These are phyloP conservation scores for Tokudaia muenninki DNA, from an alignment of 2,797 vertebrate species.

Conservation along the genomic window DNA sequence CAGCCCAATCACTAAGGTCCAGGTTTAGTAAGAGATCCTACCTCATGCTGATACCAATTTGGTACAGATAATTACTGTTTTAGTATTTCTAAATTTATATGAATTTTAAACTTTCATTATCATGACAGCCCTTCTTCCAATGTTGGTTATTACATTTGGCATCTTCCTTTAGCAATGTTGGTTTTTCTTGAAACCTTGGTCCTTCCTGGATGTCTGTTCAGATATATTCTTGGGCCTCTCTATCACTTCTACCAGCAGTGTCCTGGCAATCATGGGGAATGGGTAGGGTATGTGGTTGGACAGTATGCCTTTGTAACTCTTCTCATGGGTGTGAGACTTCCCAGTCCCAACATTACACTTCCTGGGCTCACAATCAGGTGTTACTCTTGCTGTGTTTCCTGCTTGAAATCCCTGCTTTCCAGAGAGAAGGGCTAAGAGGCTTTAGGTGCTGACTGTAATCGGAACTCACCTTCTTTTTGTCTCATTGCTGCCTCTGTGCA, in stretches of 20 bases:
- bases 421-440: not conserved
- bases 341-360: not conserved
- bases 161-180: not conserved
- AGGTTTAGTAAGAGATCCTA: not conserved
- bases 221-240: not conserved
- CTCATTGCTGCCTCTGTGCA: not conserved
- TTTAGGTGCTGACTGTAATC: not conserved
- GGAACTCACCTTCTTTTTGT: not conserved
- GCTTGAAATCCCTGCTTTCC: slow-evolving; percentile 5
- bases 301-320: not conserved
- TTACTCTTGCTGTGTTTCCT: not conserved
- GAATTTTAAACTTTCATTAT: slow-evolving; percentile 44
- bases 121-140: slow-evolving; percentile 34
- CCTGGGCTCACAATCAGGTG: not conserved
- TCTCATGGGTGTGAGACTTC: not conserved
- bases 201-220: slow-evolving; percentile 5
- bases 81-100: not conserved
- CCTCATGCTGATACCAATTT: not conserved
- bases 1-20: not conserved
- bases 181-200: slow-evolving; percentile 38
- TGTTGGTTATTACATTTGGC: not conserved
- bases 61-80: slow-evolving; percentile 21
- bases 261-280: not conserved
- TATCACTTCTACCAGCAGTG: not conserved
- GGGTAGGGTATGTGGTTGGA: not conserved